These are phyloP conservation scores for Yponomeuta plumbellus DNA, from an alignment of 2,888 invertebrate species.

Conservation along the genomic window DNA sequence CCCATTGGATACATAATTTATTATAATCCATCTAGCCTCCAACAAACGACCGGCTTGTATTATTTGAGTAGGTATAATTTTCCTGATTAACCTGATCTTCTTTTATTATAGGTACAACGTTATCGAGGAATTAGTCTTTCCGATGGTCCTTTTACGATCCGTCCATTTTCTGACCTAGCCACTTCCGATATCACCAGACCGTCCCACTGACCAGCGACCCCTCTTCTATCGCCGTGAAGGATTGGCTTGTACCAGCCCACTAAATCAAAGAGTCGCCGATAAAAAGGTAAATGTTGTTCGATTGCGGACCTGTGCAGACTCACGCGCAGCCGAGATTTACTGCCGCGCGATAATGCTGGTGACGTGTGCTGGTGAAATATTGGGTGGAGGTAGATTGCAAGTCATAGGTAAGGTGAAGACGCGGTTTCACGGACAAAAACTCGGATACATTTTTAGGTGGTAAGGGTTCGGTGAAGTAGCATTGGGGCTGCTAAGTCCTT, in stretches of 20 bases:
- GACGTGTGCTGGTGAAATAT: slow-evolving; percentile 55
- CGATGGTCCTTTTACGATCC: no score
- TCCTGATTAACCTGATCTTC: no score
- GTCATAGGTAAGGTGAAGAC: not conserved
- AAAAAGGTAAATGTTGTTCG: slow-evolving; percentile 75
- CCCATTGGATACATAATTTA: no score
- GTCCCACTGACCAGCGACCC: slow-evolving; percentile 1
- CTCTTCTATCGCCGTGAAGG: slow-evolving; percentile 67
- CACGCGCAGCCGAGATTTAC: slow-evolving; percentile 60
- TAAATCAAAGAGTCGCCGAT: slow-evolving; percentile 68
- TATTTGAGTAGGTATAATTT: no score
- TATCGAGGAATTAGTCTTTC: no score
- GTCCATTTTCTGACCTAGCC: not conserved
- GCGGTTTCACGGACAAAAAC: not conserved
- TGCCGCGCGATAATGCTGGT: slow-evolving; percentile 68
- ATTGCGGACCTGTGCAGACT: slow-evolving; percentile 38
- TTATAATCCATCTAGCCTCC: no score
- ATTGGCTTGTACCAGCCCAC: slow-evolving; percentile 54
- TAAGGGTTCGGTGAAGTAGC: no score
- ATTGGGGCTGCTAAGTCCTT: no score
- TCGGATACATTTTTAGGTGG: not conserved
- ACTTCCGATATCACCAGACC: not conserved
- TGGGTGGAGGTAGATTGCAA: slow-evolving; percentile 17
- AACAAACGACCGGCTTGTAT: no score
- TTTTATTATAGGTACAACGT: no score